These are phyloP conservation scores for Cataglyphis altisquamis DNA, from an alignment of 2,888 invertebrate genomes.

Conservation along the genomic window DNA sequence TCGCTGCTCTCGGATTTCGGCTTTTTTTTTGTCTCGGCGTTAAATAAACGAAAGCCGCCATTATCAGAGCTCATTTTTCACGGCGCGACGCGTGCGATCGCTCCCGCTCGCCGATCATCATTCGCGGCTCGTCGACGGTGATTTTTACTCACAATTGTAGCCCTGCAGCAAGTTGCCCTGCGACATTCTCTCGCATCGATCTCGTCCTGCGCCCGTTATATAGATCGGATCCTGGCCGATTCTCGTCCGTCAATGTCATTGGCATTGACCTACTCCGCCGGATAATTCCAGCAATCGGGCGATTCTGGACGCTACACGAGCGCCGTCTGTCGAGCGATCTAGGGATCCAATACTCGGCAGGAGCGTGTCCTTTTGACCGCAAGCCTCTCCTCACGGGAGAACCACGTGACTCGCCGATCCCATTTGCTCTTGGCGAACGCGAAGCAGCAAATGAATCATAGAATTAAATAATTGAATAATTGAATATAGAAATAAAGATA, in stretches of 20 bases:
- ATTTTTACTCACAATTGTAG: constrained; percentile 80
- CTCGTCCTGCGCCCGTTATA: constrained; percentile 38
- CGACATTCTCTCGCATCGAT: constrained; percentile 72
- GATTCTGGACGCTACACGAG: constrained; percentile 23
- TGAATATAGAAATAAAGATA: not conserved
- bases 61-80: constrained; percentile 82
- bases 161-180: constrained; percentile 79
- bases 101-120: constrained; percentile 18
- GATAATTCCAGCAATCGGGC: constrained; percentile 10
- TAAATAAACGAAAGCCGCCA: constrained; percentile 85
- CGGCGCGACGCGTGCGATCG: constrained; percentile 34
- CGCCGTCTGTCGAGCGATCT: constrained; percentile 67
- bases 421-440: not conserved
- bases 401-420: not conserved
- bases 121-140: not conserved
- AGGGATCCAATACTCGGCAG: constrained; percentile 23
- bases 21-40: constrained; percentile 70
- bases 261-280: constrained; percentile 63
- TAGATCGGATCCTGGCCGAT: constrained; percentile 53
- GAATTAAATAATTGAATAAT: not conserved
- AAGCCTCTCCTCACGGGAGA: not conserved
- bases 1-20: constrained; percentile 70
- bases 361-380: constrained; percentile 11
- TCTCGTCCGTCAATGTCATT: constrained; percentile 58
- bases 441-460: not conserved